Percentiles rank a stretch among this genome's conserved stretches.
phyloP scores from a whole-genome alignment of 2,113 vertebrate genomes.

The Seriola rivoliana region DNA sequence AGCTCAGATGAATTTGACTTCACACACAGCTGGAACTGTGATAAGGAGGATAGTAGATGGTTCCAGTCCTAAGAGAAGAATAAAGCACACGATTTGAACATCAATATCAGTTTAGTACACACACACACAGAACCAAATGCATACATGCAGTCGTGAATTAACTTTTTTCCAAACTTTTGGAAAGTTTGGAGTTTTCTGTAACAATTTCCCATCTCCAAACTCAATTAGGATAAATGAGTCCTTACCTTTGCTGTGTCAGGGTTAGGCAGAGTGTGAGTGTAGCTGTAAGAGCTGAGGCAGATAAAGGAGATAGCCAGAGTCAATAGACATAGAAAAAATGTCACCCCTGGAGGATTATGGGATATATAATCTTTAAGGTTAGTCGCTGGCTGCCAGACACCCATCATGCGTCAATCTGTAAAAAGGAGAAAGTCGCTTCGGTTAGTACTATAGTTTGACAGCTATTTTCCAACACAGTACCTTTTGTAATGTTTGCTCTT shows the following conservation, averaged over 20 bases:
- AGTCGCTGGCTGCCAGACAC: slow-evolving; percentile 73
- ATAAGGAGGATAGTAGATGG: slow-evolving; percentile 76
- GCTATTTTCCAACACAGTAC: not conserved
- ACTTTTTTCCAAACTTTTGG: not conserved
- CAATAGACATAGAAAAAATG: slow-evolving; percentile 83
- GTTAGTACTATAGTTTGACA: not conserved
- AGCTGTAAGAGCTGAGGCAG: slow-evolving; percentile 74
- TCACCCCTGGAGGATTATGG: slow-evolving; percentile 79
- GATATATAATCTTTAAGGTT: slow-evolving; percentile 74
- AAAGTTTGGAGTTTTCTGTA: not conserved
- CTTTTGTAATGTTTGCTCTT: not conserved
- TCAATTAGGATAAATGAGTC: not conserved
- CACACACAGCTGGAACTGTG: slow-evolving; percentile 77
- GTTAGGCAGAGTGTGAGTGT: slow-evolving; percentile 77
- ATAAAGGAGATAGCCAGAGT: slow-evolving; percentile 79
- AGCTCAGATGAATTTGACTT: slow-evolving; percentile 48
- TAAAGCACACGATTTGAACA: not conserved
- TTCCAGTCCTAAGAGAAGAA: slow-evolving; percentile 84
- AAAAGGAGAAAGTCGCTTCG: slow-evolving; percentile 7
- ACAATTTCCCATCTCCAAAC: not conserved
- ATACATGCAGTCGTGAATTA: not conserved
- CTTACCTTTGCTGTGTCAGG: slow-evolving; percentile 81
- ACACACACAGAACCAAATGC: not conserved
- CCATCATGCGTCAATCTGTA: slow-evolving; percentile 70
- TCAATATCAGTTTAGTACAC: not conserved